phyloP scores from a whole-genome alignment of 2,113 vertebrate genomes.

The Boulengeromyrus knoepffleri region DNA sequence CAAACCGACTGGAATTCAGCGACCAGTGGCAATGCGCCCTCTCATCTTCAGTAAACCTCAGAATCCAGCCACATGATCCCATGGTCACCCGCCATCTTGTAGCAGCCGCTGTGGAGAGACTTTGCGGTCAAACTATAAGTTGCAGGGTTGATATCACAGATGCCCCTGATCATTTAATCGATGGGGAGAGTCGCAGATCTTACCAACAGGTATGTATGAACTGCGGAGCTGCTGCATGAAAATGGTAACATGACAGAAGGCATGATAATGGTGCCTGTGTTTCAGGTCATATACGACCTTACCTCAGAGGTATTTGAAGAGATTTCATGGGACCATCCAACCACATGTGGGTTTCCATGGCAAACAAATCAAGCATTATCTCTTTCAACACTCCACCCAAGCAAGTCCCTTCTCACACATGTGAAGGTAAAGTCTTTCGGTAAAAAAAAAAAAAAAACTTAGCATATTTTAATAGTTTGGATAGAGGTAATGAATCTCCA shows the following conservation, averaged over 20 bases:
- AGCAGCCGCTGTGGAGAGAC: constrained; percentile 41
- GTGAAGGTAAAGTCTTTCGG: constrained; percentile 49
- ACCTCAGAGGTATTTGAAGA: constrained; percentile 44
- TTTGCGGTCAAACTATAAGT: constrained; percentile 42
- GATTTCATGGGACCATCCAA: constrained; percentile 27
- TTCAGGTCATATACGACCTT: constrained; percentile 54
- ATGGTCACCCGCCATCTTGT: constrained; percentile 39
- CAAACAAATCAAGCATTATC: constrained; percentile 17
- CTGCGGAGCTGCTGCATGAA: background rate
- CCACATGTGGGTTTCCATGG: constrained; percentile 22
- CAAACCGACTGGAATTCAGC: constrained; percentile 29
- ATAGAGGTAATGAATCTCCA: background rate
- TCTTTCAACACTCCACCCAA: constrained; percentile 20
- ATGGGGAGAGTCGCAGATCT: constrained; percentile 47
- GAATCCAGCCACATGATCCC: constrained; percentile 43
- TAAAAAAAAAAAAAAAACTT: background rate
- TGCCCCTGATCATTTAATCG: constrained; percentile 29
- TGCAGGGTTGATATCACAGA: constrained; percentile 13
- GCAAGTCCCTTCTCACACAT: constrained; percentile 29
- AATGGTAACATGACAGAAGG: background rate
- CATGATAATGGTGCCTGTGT: background rate
- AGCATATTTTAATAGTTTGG: background rate
- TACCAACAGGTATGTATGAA: constrained; percentile 50
- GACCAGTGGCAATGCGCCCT: constrained; percentile 53
- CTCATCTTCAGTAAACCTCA: constrained; percentile 37